These are phyloP conservation scores for Cataglyphis hispanica DNA, from an alignment of 1,140 invertebrate species.

Conservation along the genomic window DNA sequence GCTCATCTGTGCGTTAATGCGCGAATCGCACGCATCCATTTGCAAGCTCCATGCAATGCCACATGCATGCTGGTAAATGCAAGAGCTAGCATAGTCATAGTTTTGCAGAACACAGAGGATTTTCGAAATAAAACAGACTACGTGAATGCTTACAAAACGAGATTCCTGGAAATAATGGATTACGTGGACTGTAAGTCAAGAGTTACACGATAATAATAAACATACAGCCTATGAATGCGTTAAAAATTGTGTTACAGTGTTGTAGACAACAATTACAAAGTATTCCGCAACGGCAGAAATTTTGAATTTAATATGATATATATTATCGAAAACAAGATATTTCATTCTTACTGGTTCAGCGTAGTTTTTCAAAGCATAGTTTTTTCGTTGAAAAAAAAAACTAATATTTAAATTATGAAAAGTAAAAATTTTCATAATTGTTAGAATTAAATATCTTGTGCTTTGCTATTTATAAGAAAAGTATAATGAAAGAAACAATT, in stretches of 20 bases:
- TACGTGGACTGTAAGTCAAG: slow-evolving; percentile 9
- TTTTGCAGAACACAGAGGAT: slow-evolving; percentile 8
- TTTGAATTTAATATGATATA: neutral
- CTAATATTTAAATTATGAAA: slow-evolving; percentile 8
- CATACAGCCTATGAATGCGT: neutral
- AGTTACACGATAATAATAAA: neutral
- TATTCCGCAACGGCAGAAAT: neutral
- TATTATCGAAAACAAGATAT: neutral
- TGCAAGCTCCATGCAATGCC: slow-evolving; percentile 80
- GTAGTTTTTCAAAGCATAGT: neutral
- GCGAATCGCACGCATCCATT: slow-evolving; percentile 78
- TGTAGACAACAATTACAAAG: neutral
- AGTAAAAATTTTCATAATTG: slow-evolving; percentile 9
- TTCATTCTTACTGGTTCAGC: neutral
- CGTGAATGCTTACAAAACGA: neutral
- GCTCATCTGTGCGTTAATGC: slow-evolving; percentile 78
- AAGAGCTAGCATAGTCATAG: slow-evolving; percentile 13
- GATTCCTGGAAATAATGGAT: slow-evolving; percentile 37
- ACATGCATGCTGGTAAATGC: slow-evolving; percentile 71
- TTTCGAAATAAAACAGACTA: slow-evolving; percentile 21
- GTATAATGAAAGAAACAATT: slow-evolving; percentile 1
- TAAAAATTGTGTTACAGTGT: neutral
- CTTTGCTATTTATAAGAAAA: neutral
- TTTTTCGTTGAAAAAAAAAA: neutral
- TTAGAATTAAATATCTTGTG: neutral